These are phyloP conservation scores for Todiramphus chloris DNA, from an alignment of 2,113 vertebrate genomes.

Conservation along the genomic window DNA sequence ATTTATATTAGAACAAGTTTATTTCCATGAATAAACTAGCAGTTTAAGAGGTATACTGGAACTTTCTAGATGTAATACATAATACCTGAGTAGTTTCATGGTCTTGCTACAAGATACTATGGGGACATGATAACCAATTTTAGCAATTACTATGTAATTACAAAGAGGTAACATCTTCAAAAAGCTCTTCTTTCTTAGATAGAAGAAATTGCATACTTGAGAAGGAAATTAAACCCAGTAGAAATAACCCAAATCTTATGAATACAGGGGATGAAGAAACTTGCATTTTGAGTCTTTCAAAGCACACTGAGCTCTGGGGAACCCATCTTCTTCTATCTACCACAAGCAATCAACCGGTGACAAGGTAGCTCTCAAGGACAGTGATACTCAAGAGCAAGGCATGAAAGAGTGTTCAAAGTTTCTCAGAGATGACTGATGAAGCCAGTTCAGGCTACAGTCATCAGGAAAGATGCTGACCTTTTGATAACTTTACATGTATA, in stretches of 20 bases:
- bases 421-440: neutral
- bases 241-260: neutral
- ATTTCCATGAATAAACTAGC: neutral
- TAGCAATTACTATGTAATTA: neutral
- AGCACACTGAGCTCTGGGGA: neutral
- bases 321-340: neutral
- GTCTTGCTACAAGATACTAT: neutral
- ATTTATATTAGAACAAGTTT: neutral
- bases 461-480: neutral
- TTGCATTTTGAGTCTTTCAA: neutral
- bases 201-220: neutral
- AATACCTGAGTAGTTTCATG: neutral
- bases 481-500: neutral
- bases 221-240: neutral
- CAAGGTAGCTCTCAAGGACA: neutral
- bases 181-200: neutral
- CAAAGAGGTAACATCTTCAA: neutral
- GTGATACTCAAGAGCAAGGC: neutral
- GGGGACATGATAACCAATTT: neutral
- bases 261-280: neutral
- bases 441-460: accelerated
- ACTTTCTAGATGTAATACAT: neutral
- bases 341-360: neutral
- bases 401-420: neutral
- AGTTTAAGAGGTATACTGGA: neutral